phyloP scores from a whole-genome alignment of 1,140 invertebrate species.

The Cyclargus thomasi region DNA sequence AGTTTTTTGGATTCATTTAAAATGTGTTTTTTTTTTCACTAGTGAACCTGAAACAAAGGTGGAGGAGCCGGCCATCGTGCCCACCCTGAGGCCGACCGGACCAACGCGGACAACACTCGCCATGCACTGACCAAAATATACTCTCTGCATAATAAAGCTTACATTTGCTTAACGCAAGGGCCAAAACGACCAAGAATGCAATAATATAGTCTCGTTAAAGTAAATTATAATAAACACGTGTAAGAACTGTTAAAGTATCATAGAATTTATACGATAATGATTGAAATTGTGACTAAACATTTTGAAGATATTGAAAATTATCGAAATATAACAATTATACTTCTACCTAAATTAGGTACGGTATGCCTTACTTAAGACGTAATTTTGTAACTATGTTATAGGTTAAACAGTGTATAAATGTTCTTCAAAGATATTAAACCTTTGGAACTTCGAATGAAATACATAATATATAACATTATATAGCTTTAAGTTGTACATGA shows the following conservation, averaged over 20 bases:
- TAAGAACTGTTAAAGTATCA: not conserved
- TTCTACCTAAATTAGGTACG: constrained; percentile 1
- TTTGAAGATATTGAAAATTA: not conserved
- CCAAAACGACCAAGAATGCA: not conserved
- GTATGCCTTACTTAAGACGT: not conserved
- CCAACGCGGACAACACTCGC: constrained; percentile 44
- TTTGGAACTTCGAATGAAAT: not conserved
- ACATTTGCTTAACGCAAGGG: not conserved
- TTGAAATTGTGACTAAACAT: not conserved
- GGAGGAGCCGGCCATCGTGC: constrained; percentile 54
- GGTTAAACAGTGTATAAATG: not conserved
- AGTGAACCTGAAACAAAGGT: constrained; percentile 45
- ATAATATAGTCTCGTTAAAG: not conserved
- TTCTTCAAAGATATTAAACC: not conserved
- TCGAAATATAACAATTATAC: not conserved
- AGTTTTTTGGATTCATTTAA: too few species aligned
- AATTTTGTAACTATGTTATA: not conserved
- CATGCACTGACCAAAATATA: constrained; percentile 37
- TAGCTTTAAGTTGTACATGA: not conserved
- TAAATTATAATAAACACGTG: not conserved
- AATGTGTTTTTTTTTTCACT: constrained; percentile 20
- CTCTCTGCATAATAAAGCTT: not conserved
- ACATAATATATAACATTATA: not conserved
- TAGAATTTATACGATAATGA: not conserved
- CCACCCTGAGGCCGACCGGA: constrained; percentile 45